Evolutionary conservation across 1,140 invertebrate genomes (phyloP).

Genomic region (Cecropterus lyciades): DNA sequence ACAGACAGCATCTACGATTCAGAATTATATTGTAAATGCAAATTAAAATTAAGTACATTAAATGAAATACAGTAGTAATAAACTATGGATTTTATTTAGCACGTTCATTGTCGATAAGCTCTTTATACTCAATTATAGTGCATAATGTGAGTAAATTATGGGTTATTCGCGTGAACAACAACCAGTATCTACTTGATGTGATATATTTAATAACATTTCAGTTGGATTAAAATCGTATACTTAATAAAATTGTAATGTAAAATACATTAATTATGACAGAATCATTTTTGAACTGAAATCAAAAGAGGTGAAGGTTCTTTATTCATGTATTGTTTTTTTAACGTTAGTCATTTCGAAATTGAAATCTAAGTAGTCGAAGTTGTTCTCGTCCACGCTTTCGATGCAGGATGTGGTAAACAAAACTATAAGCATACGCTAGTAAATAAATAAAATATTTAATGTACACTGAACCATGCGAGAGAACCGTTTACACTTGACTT

Average conservation of each 20-base stretch:
- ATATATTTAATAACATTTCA: background rate
- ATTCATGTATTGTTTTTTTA: background rate
- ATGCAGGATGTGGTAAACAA: background rate
- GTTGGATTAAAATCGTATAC: background rate
- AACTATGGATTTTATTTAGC: slow-evolving; percentile 8
- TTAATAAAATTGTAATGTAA: background rate
- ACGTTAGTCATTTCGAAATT: too few relatives aligned
- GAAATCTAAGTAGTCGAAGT: too few relatives aligned
- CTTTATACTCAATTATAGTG: slow-evolving; percentile 6
- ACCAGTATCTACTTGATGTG: background rate
- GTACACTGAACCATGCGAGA: slow-evolving; percentile 27
- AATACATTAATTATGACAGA: too few relatives aligned
- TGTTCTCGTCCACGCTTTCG: too few relatives aligned
- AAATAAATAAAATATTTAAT: background rate
- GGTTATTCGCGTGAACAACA: slow-evolving; percentile 8
- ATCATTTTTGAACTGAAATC: too few relatives aligned
- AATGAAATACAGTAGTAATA: slow-evolving; percentile 1
- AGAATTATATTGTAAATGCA: background rate
- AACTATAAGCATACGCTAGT: background rate
- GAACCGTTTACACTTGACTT: slow-evolving; percentile 49
- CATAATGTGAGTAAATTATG: slow-evolving; percentile 12
- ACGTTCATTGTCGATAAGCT: slow-evolving; percentile 9
- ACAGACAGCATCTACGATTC: background rate
- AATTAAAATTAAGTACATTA: background rate
- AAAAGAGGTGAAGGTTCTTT: too few relatives aligned